Conservation (phyloP, 2,797 vertebrate species). For the Mionectes olivaceus region DNA sequence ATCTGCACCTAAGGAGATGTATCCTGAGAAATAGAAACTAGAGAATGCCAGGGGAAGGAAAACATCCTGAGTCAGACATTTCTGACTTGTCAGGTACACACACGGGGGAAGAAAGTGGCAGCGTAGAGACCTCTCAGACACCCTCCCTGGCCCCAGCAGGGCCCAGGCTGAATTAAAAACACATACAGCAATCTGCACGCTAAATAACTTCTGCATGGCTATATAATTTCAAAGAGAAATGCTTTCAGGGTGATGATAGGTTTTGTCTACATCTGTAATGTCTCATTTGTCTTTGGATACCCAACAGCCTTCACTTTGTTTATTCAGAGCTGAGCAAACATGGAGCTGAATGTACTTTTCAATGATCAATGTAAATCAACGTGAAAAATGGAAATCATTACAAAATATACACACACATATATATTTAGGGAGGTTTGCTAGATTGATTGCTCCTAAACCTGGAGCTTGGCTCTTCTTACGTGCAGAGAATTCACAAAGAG, state of each 20-base stretch:
- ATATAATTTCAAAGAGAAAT: conserved; percentile 36
- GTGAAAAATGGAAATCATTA: conserved; percentile 26
- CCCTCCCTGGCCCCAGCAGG: neutral
- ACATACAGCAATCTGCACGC: neutral
- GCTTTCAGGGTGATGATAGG: conserved; percentile 40
- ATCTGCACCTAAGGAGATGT: neutral
- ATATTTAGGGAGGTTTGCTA: neutral
- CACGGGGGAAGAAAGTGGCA: neutral
- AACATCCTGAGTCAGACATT: neutral
- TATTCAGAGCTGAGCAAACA: conserved; percentile 46
- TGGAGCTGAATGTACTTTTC: conserved; percentile 32
- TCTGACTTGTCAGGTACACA: neutral
- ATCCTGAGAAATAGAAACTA: neutral
- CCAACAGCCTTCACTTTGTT: conserved; percentile 2
- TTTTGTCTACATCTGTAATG: conserved; percentile 58
- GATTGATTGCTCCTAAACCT: conserved; percentile 34
- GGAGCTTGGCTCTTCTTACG: neutral
- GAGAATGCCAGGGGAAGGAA: neutral
- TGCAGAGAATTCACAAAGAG: conserved; percentile 33
- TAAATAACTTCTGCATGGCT: conserved; percentile 20
- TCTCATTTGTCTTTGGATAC: conserved; percentile 49
- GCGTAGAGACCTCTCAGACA: neutral
- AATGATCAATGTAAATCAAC: conserved; percentile 10
- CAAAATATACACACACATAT: neutral
- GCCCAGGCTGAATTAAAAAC: conserved; percentile 10